Base-by-base conservation (phyloP, 2,797 vertebrate genomes). In the Erpetoichthys calabaricus region DNA sequence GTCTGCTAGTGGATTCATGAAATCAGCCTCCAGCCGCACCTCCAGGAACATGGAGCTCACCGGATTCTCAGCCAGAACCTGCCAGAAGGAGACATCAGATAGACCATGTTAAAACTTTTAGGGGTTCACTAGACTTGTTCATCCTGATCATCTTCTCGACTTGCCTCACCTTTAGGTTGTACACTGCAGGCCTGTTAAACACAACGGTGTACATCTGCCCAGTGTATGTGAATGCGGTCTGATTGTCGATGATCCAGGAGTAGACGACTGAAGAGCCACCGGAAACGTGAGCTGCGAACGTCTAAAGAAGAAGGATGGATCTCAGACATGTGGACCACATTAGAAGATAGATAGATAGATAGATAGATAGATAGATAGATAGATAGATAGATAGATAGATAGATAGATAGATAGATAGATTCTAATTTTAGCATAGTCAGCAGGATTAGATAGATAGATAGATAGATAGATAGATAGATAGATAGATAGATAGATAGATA, bases 31-130 rank as follows among this genome's bases (percentile, higher is more conserved):
- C 41, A 89, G 70, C 42, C 70, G 59, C 60, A 81, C 64, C 6
- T 79, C 69, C 56, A 67, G 59, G n/a, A 63, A 73, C 70, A 82
- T 69, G n/a, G 69, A 79, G 68, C 88, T 87, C 63, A 89, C 78
- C 0, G 78, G 81, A 60, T 89, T 89, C 55, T 78, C 69, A 1
- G 83, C 88, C 7, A 67, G 76, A 41, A 88, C 72, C 88, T 90
- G 57, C 6, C 9, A 41, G 8, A 59, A 62, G 56, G 45, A 47
- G 25, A 25, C 25, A 25, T 25, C 25, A 25, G 25, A 25, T 25
- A 25, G 45, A 53, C 25, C 25, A 25, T 25, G 25, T 25, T 25
- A 25, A 25, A 25, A 25, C 25, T 25, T 25, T 25, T 25, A 25
- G 25, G 25, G 25, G 25, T 25, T 25, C 25, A 25, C 25, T 25